Base-by-base conservation (phyloP, 2,113 vertebrate species). In the Macroglossus sobrinus region DNA sequence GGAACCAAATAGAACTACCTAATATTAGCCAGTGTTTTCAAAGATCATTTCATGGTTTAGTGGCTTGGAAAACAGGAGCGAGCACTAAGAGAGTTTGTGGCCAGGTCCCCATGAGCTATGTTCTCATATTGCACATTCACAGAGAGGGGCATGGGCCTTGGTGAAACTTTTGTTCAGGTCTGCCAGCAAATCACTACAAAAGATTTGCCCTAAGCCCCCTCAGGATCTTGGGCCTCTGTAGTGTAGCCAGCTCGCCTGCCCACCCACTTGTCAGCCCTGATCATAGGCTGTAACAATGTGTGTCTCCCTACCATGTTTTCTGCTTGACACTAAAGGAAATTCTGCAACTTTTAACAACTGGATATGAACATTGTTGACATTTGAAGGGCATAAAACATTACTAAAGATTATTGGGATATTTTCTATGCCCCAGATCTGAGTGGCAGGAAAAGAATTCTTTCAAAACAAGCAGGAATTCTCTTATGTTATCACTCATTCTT, bases 21-120 rank as follows among this genome's bases (percentile, higher is more conserved):
- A 71, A 7, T 43, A 24, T 84, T 55, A 66, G 14, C 64, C 35
- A n/a, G 40, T 61, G 35, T 91, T 93, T 88, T 35, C 57, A 80
- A 47, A 84, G 33, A 76, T 40, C 59, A 55, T 84, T 75, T 80
- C 59, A n/a, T 22, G 66, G 21, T 91, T 80, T 88, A 30, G 38
- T 85, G 66, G 18, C 38, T 85, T 84, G 75, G 78, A 72, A 93
- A 93, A 59, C 40, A 91, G 43, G 12, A n/a, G 7, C n/a, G 4
- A 82, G 35, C 10, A 14, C 66, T 11, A 16, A 43, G 47, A 84
- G 72, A 16, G 16, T 12, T 30, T 69, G 2, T 12, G n/a, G 38
- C 50, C 53, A 87, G 69, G 15, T 59, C 6, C 81, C 45, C 0
- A 0, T 59, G 71, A 72, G 45, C 33, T 22, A 0, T 69, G 12